A percentile compares a stretch with the other conserved stretches of the same genome.
Conservation (phyloP, 2,797 vertebrate species). For the Rhadinocentrus ornatus region DNA sequence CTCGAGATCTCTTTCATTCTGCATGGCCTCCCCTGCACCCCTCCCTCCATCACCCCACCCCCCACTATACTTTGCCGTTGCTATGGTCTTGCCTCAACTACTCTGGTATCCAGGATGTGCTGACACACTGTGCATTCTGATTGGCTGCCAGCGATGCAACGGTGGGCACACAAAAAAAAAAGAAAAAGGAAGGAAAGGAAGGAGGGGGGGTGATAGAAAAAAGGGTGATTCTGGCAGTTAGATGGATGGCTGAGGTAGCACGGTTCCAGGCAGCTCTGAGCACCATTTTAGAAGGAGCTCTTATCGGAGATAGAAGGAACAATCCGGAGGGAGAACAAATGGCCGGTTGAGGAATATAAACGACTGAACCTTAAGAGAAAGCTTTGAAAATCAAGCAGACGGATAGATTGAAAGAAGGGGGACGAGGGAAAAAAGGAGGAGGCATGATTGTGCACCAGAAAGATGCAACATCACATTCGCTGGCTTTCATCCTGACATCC, state of each 20-base stretch:
- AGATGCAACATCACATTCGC: constrained; percentile 44
- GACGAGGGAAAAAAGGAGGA: constrained; percentile 23
- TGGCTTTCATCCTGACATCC: constrained; percentile 52
- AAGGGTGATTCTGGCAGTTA: constrained; percentile 62
- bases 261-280: constrained; percentile 57
- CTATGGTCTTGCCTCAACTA: constrained; percentile 76
- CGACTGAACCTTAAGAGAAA: constrained; percentile 24
- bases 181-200: constrained; percentile 19
- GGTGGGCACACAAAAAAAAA: constrained; percentile 50
- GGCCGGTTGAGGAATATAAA: constrained; percentile 6
- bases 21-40: constrained; percentile 42
- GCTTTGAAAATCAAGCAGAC: constrained; percentile 26
- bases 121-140: constrained; percentile 67
- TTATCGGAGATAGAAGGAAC: constrained; percentile 29
- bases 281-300: constrained; percentile 64
- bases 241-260: constrained; percentile 71
- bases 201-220: constrained; percentile 43
- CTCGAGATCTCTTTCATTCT: constrained; percentile 55
- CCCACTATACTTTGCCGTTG: constrained; percentile 56
- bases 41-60: constrained; percentile 20
- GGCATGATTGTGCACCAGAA: constrained; percentile 43
- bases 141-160: constrained; percentile 75
- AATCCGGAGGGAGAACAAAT: neutral
- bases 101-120: constrained; percentile 83
- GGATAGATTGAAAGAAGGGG: constrained; percentile 35